phyloP scores from a whole-genome alignment of 2,888 invertebrate genomes.

The Lycaena phlaeas region DNA sequence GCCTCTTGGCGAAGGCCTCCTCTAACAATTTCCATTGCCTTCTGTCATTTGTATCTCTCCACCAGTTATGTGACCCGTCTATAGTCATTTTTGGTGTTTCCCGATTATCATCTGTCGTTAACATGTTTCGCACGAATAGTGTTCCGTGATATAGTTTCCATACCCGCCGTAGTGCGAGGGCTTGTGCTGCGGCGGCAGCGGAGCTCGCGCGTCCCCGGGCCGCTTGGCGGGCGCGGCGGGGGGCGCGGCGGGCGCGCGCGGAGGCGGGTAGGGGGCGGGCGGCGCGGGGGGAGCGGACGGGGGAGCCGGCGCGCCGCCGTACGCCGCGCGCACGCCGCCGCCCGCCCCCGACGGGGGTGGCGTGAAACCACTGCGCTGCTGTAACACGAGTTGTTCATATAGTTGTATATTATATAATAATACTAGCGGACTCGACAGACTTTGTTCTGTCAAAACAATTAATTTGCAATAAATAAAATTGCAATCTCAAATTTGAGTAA shows the following conservation, averaged over 20 bases:
- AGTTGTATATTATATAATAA: neutral
- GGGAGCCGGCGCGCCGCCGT: conserved; percentile 19
- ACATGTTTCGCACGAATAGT: too few relatives aligned
- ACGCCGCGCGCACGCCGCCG: conserved; percentile 3
- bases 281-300: conserved; percentile 49
- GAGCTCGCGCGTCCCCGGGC: conserved; percentile 65
- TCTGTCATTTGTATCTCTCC: too few relatives aligned
- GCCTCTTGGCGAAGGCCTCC: too few relatives aligned
- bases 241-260: conserved; percentile 46
- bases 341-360: conserved; percentile 32
- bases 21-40: too few relatives aligned
- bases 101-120: too few relatives aligned
- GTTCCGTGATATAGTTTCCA: conserved; percentile 6
- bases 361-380: conserved; percentile 79
- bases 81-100: too few relatives aligned
- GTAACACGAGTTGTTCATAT: conserved; percentile 22
- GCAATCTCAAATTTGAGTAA: too few relatives aligned
- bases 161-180: conserved; percentile 36
- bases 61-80: too few relatives aligned
- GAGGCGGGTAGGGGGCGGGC: conserved; percentile 51
- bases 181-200: conserved; percentile 77
- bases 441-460: too few relatives aligned
- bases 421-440: too few relatives aligned
- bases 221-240: conserved; percentile 64
- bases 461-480: too few relatives aligned